Evolutionary conservation across 2,888 invertebrate genomes (phyloP), one percentile per base, ranked within the genome.

Genomic region (Tetragonisca angustula): DNA sequence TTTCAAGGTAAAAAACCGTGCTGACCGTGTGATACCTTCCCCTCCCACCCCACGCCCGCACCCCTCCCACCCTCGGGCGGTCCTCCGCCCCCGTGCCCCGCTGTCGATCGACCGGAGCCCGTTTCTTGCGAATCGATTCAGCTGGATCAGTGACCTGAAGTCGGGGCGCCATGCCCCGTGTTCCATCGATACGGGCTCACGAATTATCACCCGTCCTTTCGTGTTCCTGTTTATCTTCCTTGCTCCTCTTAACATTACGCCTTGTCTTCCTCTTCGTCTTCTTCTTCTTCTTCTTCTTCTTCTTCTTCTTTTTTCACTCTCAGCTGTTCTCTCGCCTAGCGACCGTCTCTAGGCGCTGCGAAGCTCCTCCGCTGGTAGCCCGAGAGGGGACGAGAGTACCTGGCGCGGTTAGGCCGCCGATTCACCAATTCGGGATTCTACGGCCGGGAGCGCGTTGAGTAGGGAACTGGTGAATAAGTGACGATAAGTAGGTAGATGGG

Each of bases 401-500:
- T 9, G 43, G 21, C 62, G 27, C 62, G 73, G 50, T 52, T 72
- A 61, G 32, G 21, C 49, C 27, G 61, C 5, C 70, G 78, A 87
- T 85, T 76, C 79, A 82, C 74, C 87, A 90, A 89, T 89, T 87
- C 83, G 70, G 88, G 88, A 88, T 87, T 87, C 87, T 86, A 72
- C 59, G 87, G 83, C 84, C 84, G 84, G 3, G 81, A 89, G 89
- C 88, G 89, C 79, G 87, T 88, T 87, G 91, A 90, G 85, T 84
- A 73, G 74, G 54, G 27, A 87, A 43, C 87, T 86, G 90, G 91
- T 91, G 92, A 91, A 93, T 92, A 92, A 92, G 92, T 91, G 92
- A 92, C 91, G 93, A 93, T 93, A 94, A 93, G 93, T 93, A 93
- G 93, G 93, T 94, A 93, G 94, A 94, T 94, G 92, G 94, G 93